Percentiles rank a stretch among this genome's conserved stretches.
Conservation (phyloP, 1,140 invertebrate genomes). For the Helicoverpa armigera region DNA sequence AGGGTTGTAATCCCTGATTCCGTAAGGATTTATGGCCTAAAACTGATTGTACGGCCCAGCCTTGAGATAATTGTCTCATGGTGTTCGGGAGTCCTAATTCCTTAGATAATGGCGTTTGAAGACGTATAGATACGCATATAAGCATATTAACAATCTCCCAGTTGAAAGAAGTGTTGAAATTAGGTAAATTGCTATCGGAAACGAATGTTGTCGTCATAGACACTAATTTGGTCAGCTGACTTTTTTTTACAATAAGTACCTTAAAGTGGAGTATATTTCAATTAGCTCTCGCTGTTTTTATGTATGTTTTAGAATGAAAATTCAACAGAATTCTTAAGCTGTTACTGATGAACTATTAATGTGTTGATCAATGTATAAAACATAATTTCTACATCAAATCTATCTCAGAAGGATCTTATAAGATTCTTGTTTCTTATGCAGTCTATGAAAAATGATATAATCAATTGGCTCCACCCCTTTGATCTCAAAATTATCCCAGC, state of each 20-base stretch:
- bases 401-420: too few relatives aligned
- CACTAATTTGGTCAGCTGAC: constrained; percentile 16
- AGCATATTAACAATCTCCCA: background rate
- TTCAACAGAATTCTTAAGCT: too few relatives aligned
- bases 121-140: background rate
- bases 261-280: background rate
- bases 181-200: background rate
- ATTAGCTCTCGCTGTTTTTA: too few relatives aligned
- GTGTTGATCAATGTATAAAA: too few relatives aligned
- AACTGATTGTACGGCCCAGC: background rate
- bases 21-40: background rate
- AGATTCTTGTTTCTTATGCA: too few relatives aligned
- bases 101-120: background rate
- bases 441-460: too few relatives aligned
- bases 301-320: too few relatives aligned
- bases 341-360: too few relatives aligned
- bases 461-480: too few relatives aligned
- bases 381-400: too few relatives aligned
- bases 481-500: too few relatives aligned
- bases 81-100: background rate
- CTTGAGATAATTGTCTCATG: background rate
- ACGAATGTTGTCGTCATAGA: background rate
- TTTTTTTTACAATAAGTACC: background rate
- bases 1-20: background rate
- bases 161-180: background rate